Evolutionary conservation across 2,888 invertebrate species (phyloP).

Genomic region (Cancer borealis): DNA sequence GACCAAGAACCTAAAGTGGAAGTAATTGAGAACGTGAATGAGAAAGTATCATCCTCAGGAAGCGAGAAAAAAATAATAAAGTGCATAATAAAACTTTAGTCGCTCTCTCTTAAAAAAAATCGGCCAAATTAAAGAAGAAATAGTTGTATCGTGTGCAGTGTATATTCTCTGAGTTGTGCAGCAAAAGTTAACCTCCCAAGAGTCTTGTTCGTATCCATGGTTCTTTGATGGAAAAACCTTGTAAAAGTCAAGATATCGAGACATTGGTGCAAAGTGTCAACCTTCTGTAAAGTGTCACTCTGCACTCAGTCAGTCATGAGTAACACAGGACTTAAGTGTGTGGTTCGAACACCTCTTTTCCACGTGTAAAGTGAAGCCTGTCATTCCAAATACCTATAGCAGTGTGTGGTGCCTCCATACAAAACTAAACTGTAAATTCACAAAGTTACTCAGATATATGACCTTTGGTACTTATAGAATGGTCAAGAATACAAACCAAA

Average conservation of each 20-base stretch:
- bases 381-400: neutral
- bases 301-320: neutral
- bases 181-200: neutral
- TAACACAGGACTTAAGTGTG: neutral
- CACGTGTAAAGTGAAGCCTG: neutral
- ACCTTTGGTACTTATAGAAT: neutral
- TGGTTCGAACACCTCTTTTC: neutral
- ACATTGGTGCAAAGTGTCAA: neutral
- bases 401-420: neutral
- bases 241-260: neutral
- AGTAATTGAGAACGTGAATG: neutral
- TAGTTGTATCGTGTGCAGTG: neutral
- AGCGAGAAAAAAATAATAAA: constrained; percentile 7
- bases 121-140: neutral
- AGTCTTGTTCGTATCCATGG: neutral
- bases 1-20: neutral
- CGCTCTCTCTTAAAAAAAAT: neutral
- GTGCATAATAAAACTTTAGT: neutral
- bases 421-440: neutral
- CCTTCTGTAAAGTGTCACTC: neutral
- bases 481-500: neutral
- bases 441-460: neutral
- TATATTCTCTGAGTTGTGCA: no score
- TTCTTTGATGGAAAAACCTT: neutral
- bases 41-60: neutral